A percentile compares a stretch with the other conserved stretches of the same genome.
Evolutionary conservation across 2,888 invertebrate species (phyloP).

Genomic region (Drosophila seclusa): DNA sequence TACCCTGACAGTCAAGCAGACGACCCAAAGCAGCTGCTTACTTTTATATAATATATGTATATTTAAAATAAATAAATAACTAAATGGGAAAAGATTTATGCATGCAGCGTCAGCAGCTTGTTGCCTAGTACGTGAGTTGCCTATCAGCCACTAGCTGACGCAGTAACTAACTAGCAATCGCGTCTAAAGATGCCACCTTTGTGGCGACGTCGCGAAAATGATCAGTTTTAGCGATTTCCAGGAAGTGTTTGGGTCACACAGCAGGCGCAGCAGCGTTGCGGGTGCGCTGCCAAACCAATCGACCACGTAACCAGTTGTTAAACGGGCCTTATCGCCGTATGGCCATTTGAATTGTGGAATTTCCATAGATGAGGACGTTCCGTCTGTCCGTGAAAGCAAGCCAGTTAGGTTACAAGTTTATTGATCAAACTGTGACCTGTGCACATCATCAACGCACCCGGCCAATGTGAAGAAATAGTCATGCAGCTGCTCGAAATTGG

Average conservation of each 20-base stretch:
- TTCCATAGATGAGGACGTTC: constrained; percentile 54
- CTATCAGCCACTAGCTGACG: constrained; percentile 19
- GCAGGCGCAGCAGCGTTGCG: constrained; percentile 38
- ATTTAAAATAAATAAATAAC: constrained; percentile 65
- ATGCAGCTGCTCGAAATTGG: constrained; percentile 25
- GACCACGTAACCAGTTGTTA: constrained; percentile 76
- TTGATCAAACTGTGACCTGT: constrained; percentile 59
- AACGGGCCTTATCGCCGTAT: constrained; percentile 75
- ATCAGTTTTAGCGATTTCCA: constrained; percentile 63
- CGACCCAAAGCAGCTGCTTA: constrained; percentile 35
- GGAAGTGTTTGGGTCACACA: constrained; percentile 68
- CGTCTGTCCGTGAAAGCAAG: constrained; percentile 34
- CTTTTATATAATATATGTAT: constrained; percentile 30
- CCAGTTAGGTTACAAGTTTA: constrained; percentile 56
- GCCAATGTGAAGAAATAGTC: not conserved
- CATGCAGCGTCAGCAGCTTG: constrained; percentile 55
- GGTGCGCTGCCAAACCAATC: constrained; percentile 46
- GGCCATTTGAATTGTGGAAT: constrained; percentile 70
- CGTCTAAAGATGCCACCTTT: constrained; percentile 74
- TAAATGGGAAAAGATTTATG: constrained; percentile 76
- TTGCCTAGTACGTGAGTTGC: constrained; percentile 50
- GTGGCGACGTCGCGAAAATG: constrained; percentile 53
- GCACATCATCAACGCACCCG: constrained; percentile 35
- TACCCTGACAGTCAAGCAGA: not conserved
- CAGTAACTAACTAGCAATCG: constrained; percentile 20